Evolutionary conservation across 92 coral and sea anemone species (phyloP).

Genomic region (Desmophyllum pertusum): DNA sequence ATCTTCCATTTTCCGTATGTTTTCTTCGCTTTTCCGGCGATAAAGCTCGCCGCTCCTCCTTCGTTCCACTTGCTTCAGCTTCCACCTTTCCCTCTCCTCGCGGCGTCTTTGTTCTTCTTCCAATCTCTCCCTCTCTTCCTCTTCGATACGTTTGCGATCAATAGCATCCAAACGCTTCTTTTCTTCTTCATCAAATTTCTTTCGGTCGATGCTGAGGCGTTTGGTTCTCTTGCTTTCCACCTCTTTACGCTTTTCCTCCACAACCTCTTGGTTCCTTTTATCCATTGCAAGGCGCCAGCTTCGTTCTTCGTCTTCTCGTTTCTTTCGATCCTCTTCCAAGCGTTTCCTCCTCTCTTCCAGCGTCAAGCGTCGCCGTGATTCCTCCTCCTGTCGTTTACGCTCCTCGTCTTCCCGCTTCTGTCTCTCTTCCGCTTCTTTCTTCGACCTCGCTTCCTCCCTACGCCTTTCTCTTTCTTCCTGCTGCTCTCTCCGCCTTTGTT

Average conservation of each 20-base stretch:
- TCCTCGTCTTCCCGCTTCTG: slow-evolving; percentile 27
- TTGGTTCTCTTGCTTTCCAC: slow-evolving; percentile 35
- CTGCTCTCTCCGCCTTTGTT: slow-evolving; percentile 33
- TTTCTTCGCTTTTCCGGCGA: slow-evolving; percentile 60
- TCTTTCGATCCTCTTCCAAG: slow-evolving; percentile 50
- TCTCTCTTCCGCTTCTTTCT: slow-evolving; percentile 55
- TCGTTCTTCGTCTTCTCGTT: slow-evolving; percentile 31
- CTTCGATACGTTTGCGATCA: slow-evolving; percentile 48
- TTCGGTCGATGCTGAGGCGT: slow-evolving; percentile 26
- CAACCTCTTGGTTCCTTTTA: slow-evolving; percentile 33
- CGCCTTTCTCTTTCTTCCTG: slow-evolving; percentile 52
- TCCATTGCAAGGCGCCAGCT: slow-evolving; percentile 43
- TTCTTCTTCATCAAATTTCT: slow-evolving; percentile 49
- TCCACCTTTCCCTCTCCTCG: slow-evolving; percentile 57
- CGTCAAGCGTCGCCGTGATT: slow-evolving; percentile 8
- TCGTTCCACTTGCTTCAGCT: slow-evolving; percentile 54
- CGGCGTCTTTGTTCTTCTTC: slow-evolving; percentile 60
- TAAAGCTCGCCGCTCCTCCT: slow-evolving; percentile 62
- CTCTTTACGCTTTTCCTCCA: slow-evolving; percentile 45
- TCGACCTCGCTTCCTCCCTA: slow-evolving; percentile 43
- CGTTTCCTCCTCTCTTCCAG: slow-evolving; percentile 35
- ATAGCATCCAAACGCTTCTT: slow-evolving; percentile 46
- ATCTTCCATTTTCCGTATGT: slow-evolving; percentile 35
- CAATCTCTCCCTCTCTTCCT: slow-evolving; percentile 48
- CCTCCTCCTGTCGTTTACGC: slow-evolving; percentile 23